Evolutionary conservation across 2,113 vertebrate species (phyloP), one percentile per base, ranked within the genome.

Genomic region (Equus quagga): DNA sequence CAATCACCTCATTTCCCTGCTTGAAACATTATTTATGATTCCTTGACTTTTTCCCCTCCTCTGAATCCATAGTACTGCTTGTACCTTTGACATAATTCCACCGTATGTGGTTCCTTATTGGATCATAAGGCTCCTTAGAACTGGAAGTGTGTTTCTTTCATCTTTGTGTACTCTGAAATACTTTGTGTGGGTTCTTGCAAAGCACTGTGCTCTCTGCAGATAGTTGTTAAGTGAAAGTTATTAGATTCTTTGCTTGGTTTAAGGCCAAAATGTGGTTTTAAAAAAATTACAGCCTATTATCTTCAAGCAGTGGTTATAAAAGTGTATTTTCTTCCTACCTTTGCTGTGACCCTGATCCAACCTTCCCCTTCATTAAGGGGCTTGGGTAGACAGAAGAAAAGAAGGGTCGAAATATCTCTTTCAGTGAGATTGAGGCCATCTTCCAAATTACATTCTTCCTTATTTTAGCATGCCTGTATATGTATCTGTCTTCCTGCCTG

Each of bases 211-310:
- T 86, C 33, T 93, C 83, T 96, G 26, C 83, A 86, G 89, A 80
- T 54, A 65, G 21, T 67, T 78, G 41, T 70, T 93, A 83, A 95
- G 51, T 89, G 13, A 69, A 82, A 80, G n/a, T 85, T 93, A 62
- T 95, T 96, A n/a, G 83, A 81, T 91, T 87, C 11, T 85, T 85
- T 85, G n/a, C 23, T 94, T 72, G n/a, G 44, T 81, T 89, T 76
- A 95, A 94, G 28, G 54, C 54, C 62, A 95, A 94, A 89, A 85
- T 92, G 6, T 89, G 88, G 6, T 79, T 97, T 93, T 36, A 5
- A 67, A 90, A 86, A 95, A 75, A 69, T 28, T 44, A 51, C 4
- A 92, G 36, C 13, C 36, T 89, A 3, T 94, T 89, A 49, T 70
- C 44, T 8, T 94, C 21, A 78, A 81, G n/a, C 44, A 86, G 46